Conservation (phyloP, 2,888 invertebrate species). For the Rhamphomyia laevipes region DNA sequence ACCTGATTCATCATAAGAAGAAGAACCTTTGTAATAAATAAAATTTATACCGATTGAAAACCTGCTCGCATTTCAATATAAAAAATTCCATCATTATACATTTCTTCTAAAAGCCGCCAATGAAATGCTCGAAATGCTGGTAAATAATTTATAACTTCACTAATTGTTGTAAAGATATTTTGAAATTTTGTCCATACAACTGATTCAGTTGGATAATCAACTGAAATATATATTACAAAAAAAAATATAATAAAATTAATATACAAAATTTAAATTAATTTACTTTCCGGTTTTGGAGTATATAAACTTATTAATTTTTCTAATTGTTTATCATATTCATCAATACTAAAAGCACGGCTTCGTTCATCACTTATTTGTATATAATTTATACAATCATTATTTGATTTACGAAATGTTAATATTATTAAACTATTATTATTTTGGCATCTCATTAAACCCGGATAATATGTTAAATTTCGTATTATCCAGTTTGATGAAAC, state of each 20-base stretch:
- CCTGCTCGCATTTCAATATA: slow-evolving; percentile 46
- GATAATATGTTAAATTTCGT: slow-evolving; percentile 40
- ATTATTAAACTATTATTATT: slow-evolving; percentile 16
- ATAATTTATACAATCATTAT: slow-evolving; percentile 24
- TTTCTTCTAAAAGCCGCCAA: slow-evolving; percentile 43
- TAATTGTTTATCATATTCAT: slow-evolving; percentile 42
- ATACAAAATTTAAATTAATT: slow-evolving; percentile 9
- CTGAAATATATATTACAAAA: slow-evolving; percentile 16
- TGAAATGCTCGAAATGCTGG: slow-evolving; percentile 46
- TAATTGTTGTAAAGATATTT: slow-evolving; percentile 38
- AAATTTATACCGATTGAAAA: slow-evolving; percentile 20
- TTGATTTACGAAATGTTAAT: slow-evolving; percentile 20
- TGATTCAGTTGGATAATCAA: slow-evolving; percentile 27
- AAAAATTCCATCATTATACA: slow-evolving; percentile 48
- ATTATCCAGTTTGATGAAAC: slow-evolving; percentile 42
- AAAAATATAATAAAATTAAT: background rate
- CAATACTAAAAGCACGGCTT: slow-evolving; percentile 32
- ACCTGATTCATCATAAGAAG: background rate
- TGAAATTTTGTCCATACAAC: slow-evolving; percentile 42
- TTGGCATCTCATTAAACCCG: slow-evolving; percentile 28
- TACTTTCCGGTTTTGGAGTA: slow-evolving; percentile 39
- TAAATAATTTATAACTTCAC: slow-evolving; percentile 40
- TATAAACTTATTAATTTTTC: slow-evolving; percentile 46
- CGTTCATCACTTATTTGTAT: slow-evolving; percentile 29
- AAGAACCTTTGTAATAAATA: background rate